phyloP scores from a whole-genome alignment of 1,140 invertebrate species.

The Habropoda laboriosa region DNA sequence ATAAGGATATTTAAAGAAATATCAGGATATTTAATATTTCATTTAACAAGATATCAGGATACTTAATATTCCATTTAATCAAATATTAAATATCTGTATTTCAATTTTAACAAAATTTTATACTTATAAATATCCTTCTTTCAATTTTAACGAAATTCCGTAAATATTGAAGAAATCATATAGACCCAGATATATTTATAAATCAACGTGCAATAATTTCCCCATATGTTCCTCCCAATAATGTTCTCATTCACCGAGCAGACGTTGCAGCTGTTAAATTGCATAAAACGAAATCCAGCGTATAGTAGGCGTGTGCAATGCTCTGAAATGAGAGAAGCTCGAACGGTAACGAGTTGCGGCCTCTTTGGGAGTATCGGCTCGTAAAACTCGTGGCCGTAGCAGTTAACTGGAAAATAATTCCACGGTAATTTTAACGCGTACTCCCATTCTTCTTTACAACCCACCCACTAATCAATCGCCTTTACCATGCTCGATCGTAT shows the following conservation, averaged over 20 bases:
- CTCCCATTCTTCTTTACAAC: constrained; percentile 26
- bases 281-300: constrained; percentile 33
- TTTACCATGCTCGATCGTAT: constrained; percentile 8
- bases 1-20: too few relatives aligned
- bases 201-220: too few relatives aligned
- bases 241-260: not conserved
- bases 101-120: too few relatives aligned
- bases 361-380: constrained; percentile 37
- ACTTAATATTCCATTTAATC: too few relatives aligned
- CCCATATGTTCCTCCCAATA: not conserved
- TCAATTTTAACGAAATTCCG: too few relatives aligned
- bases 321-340: constrained; percentile 45
- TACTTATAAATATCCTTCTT: too few relatives aligned
- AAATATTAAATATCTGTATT: too few relatives aligned
- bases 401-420: constrained; percentile 60
- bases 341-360: constrained; percentile 24
- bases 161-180: too few relatives aligned
- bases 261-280: constrained; percentile 6
- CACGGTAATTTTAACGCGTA: constrained; percentile 54
- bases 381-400: constrained; percentile 50
- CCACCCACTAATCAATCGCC: constrained; percentile 60
- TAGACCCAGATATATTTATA: too few relatives aligned
- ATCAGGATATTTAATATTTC: too few relatives aligned
- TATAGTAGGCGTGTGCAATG: constrained; percentile 44
- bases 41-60: too few relatives aligned